phyloP scores from a whole-genome alignment of 2,888 invertebrate species.

The Selenia dentaria region DNA sequence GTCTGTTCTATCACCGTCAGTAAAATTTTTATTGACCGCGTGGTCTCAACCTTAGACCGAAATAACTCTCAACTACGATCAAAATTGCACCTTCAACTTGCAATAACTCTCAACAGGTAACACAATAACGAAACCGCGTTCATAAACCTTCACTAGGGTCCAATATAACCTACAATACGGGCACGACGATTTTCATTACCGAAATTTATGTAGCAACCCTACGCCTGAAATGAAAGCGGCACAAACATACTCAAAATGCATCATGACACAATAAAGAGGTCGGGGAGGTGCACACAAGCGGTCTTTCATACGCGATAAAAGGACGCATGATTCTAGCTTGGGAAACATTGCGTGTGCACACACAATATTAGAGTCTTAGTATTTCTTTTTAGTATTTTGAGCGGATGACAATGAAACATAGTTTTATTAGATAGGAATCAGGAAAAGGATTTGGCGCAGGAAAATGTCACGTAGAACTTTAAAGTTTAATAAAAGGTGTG shows the following conservation, averaged over 20 bases:
- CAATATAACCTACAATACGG: constrained; percentile 34
- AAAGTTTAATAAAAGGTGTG: no score
- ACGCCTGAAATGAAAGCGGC: constrained; percentile 36
- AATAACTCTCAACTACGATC: constrained; percentile 3
- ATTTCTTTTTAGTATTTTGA: no score
- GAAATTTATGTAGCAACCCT: constrained; percentile 36
- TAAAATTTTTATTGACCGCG: not conserved
- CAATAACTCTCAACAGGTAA: constrained; percentile 32
- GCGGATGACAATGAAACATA: no score
- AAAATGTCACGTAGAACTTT: no score
- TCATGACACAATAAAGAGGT: constrained; percentile 39
- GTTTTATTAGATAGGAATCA: no score
- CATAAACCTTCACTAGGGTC: constrained; percentile 32
- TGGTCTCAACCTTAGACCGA: not conserved
- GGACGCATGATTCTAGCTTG: no score
- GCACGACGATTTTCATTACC: constrained; percentile 38
- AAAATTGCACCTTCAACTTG: constrained; percentile 23
- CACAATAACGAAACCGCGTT: constrained; percentile 26
- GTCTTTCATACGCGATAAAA: constrained; percentile 6
- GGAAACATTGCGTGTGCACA: no score
- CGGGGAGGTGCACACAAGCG: not conserved
- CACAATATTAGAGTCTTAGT: no score
- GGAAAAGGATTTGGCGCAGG: no score
- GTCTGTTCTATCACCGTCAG: no score
- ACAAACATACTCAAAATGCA: constrained; percentile 38